Evolutionary conservation across 2,113 vertebrate genomes (phyloP).

Genomic region (Thalassarche chlororhynchos): DNA sequence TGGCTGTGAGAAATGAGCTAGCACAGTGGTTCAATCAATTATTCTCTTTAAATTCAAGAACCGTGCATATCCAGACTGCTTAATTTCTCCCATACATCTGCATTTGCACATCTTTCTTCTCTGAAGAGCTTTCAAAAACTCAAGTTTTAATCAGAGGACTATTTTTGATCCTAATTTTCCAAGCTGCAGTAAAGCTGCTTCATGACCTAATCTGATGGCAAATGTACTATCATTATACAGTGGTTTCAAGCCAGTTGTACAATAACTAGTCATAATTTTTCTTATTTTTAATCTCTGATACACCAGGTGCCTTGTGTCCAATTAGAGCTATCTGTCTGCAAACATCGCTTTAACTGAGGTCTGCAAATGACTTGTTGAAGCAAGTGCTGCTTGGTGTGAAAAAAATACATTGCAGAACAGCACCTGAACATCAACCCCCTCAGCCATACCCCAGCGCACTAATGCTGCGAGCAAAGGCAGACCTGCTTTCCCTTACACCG

Average conservation of each 20-base stretch:
- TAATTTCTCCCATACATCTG: conserved; percentile 35
- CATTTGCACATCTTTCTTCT: conserved; percentile 23
- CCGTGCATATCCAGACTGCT: background rate
- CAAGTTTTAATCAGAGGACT: conserved; percentile 59
- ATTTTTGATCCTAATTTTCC: conserved; percentile 47
- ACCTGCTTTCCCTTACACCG: background rate
- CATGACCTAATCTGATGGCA: conserved; percentile 23
- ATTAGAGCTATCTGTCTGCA: background rate
- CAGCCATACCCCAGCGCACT: background rate
- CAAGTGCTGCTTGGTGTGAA: background rate
- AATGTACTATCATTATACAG: background rate
- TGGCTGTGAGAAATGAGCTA: background rate
- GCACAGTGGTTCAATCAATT: background rate
- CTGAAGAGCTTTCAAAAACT: conserved; percentile 45
- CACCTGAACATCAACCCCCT: background rate
- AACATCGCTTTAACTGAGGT: background rate
- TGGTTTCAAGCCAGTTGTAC: background rate
- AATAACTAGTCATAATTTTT: background rate
- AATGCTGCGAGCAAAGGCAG: background rate
- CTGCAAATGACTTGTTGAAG: background rate
- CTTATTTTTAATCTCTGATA: background rate
- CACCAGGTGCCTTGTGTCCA: background rate
- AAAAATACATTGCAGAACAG: background rate
- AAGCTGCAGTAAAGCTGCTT: conserved; percentile 29
- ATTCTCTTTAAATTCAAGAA: conserved; percentile 19